Conservation (phyloP, 2,888 invertebrate genomes). For the Pandemis heparana region DNA sequence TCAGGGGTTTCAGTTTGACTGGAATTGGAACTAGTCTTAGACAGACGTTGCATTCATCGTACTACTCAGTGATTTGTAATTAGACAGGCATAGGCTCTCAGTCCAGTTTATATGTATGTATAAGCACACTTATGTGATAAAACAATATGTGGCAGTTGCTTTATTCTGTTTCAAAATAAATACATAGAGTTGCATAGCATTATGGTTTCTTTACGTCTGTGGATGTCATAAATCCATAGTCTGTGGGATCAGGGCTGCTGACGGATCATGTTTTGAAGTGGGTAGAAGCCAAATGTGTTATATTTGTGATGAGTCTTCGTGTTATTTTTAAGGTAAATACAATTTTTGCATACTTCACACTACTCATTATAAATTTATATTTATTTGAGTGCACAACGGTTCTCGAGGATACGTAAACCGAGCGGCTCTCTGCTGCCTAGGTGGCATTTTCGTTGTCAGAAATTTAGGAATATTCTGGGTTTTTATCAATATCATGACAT, state of each 20-base stretch:
- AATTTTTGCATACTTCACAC: conserved; percentile 11
- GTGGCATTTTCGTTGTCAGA: conserved; percentile 80
- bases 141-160: neutral
- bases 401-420: neutral
- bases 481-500: conserved; percentile 30
- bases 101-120: too few species aligned
- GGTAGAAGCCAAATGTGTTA: conserved; percentile 78
- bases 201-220: conserved; percentile 29
- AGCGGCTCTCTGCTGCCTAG: conserved; percentile 65
- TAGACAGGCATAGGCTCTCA: too few species aligned
- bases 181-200: neutral
- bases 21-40: too few species aligned
- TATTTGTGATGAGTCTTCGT: conserved; percentile 84
- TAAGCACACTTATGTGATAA: too few species aligned
- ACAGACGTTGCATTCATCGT: too few species aligned
- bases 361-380: conserved; percentile 22
- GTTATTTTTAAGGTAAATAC: conserved; percentile 78
- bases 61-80: too few species aligned
- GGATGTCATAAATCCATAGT: conserved; percentile 38
- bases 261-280: conserved; percentile 84
- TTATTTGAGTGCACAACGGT: neutral
- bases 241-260: conserved; percentile 56
- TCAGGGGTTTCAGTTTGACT: too few species aligned
- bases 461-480: conserved; percentile 57
- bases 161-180: neutral